Evolutionary conservation across 1,140 invertebrate genomes (phyloP).

Genomic region (Ephestia elutella): DNA sequence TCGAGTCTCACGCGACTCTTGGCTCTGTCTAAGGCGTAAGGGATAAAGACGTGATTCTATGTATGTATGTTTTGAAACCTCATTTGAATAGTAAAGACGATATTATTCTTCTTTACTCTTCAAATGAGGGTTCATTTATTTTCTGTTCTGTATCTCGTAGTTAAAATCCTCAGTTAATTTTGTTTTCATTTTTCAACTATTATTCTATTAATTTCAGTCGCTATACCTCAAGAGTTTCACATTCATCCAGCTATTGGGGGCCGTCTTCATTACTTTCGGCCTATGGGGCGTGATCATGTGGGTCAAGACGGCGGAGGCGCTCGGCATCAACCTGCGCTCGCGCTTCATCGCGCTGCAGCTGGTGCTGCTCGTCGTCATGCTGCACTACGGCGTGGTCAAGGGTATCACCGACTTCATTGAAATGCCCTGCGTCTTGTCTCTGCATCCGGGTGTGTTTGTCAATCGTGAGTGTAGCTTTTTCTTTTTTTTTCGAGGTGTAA

Average conservation of each 20-base stretch:
- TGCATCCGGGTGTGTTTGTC: conserved; percentile 64
- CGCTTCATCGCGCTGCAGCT: conserved; percentile 74
- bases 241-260: conserved; percentile 76
- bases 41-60: too few relatives aligned
- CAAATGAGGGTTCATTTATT: too few relatives aligned
- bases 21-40: too few relatives aligned
- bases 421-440: conserved; percentile 68
- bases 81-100: too few relatives aligned
- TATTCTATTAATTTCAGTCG: conserved; percentile 71
- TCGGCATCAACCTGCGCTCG: conserved; percentile 37
- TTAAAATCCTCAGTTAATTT: too few relatives aligned
- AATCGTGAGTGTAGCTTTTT: conserved; percentile 54
- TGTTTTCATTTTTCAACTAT: too few relatives aligned
- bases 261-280: conserved; percentile 76
- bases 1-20: too few relatives aligned
- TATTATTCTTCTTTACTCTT: too few relatives aligned
- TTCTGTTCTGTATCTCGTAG: too few relatives aligned
- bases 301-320: conserved; percentile 65
- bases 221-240: conserved; percentile 76
- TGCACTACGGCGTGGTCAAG: conserved; percentile 72
- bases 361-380: conserved; percentile 74
- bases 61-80: too few relatives aligned
- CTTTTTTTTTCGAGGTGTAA: too few relatives aligned
- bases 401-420: conserved; percentile 57
- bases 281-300: conserved; percentile 79